phyloP scores from a whole-genome alignment of 2,797 vertebrate species.

The Thunnus albacares region DNA sequence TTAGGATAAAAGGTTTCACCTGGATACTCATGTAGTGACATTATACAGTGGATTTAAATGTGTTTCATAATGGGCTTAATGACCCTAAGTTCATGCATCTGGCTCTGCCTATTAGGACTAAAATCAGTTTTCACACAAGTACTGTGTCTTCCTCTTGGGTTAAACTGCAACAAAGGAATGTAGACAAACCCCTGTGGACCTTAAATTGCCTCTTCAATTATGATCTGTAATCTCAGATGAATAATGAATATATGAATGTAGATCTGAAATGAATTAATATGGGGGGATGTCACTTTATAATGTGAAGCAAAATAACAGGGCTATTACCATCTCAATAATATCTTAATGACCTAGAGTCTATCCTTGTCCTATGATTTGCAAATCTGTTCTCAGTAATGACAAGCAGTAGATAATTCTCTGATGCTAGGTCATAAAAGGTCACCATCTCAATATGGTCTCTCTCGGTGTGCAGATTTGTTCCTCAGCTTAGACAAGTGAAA shows the following conservation, averaged over 20 bases:
- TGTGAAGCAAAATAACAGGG: conserved; percentile 54
- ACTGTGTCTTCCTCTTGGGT: background rate
- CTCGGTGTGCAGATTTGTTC: conserved; percentile 55
- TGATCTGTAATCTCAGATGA: conserved; percentile 51
- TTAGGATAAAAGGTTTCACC: conserved; percentile 35
- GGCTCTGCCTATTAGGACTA: conserved; percentile 21
- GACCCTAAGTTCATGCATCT: conserved; percentile 1
- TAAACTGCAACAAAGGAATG: conserved; percentile 32
- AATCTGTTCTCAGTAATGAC: conserved; percentile 61
- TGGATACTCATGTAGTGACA: conserved; percentile 22
- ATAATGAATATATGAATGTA: conserved; percentile 46
- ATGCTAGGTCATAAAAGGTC: conserved; percentile 70
- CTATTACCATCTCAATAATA: conserved; percentile 64
- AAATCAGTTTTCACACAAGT: conserved; percentile 1
- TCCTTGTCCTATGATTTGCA: conserved; percentile 63
- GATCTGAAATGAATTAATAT: conserved; percentile 59
- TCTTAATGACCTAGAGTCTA: conserved; percentile 61
- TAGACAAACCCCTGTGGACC: conserved; percentile 30
- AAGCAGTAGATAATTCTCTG: conserved; percentile 57
- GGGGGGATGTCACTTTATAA: conserved; percentile 46
- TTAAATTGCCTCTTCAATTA: conserved; percentile 49
- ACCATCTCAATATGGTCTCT: conserved; percentile 53
- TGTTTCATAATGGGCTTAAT: conserved; percentile 32
- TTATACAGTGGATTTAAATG: conserved; percentile 10
- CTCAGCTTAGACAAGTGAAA: conserved; percentile 54